Conservation (phyloP, 2,797 vertebrate species). For the Huso huso region DNA sequence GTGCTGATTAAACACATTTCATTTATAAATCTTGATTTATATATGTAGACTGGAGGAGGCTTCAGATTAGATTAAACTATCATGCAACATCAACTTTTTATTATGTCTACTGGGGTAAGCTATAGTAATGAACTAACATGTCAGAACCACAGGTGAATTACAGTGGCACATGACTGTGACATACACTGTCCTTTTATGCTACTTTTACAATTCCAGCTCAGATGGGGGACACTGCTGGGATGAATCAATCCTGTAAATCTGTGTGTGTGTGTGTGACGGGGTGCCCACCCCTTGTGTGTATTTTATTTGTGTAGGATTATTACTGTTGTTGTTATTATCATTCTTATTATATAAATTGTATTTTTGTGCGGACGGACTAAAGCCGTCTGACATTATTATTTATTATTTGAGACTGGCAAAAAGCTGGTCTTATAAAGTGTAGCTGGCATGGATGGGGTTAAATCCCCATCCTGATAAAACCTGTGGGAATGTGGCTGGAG, state of each 20-base stretch:
- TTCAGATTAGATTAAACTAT: background rate
- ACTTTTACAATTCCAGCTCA: background rate
- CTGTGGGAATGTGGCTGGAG: too few species aligned
- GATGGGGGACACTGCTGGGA: background rate
- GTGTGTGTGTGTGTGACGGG: too few species aligned
- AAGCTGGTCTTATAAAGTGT: too few species aligned
- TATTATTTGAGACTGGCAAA: too few species aligned
- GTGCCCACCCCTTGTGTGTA: too few species aligned
- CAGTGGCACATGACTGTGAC: background rate
- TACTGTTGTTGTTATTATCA: too few species aligned
- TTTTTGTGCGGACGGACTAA: too few species aligned
- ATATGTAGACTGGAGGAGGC: background rate
- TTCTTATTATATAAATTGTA: too few species aligned
- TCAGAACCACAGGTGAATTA: background rate
- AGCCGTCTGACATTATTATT: too few species aligned
- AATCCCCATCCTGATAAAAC: too few species aligned
- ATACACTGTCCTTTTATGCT: background rate
- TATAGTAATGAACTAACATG: background rate
- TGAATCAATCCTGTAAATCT: background rate
- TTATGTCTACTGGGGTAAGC: background rate
- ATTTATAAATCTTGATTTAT: conserved; percentile 24
- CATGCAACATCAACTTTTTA: background rate
- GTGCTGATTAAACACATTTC: conserved; percentile 16
- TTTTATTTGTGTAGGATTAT: too few species aligned
- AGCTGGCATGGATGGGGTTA: too few species aligned